Percentiles rank a stretch among this genome's conserved stretches.
phyloP scores from a whole-genome alignment of 2,113 vertebrate species.

The Serilophus lunatus region DNA sequence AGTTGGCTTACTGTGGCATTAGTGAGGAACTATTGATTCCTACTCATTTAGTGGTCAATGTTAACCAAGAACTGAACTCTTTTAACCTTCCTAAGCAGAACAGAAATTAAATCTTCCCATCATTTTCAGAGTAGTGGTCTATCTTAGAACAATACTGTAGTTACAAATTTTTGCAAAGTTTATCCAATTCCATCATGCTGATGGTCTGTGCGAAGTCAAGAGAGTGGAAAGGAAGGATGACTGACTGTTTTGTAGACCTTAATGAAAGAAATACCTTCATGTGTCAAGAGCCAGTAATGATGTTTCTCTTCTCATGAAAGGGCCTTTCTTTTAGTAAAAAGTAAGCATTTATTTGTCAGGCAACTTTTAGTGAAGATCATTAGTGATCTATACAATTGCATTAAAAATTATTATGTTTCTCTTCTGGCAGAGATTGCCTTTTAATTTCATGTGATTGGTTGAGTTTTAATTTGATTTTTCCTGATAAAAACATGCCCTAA shows the following conservation, averaged over 20 bases:
- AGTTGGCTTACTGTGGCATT: background rate
- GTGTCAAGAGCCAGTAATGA: background rate
- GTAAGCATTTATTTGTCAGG: background rate
- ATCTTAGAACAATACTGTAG: background rate
- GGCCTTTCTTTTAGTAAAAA: background rate
- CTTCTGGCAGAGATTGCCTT: background rate
- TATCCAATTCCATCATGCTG: background rate
- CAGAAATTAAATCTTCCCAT: conserved; percentile 32
- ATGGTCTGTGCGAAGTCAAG: background rate
- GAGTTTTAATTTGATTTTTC: background rate
- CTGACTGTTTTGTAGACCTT: background rate
- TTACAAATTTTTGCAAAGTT: background rate
- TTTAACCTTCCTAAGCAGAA: conserved; percentile 44
- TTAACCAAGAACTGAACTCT: conserved; percentile 16
- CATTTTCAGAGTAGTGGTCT: background rate
- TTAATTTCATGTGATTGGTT: background rate
- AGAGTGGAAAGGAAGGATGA: background rate
- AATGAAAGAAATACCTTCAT: background rate
- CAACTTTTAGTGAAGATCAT: background rate
- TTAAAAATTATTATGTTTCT: background rate
- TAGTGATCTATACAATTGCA: background rate
- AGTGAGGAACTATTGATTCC: conserved; percentile 57
- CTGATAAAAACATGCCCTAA: accelerated
- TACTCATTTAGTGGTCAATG: conserved; percentile 11
- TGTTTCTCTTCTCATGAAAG: background rate